These are phyloP conservation scores for Dicyrtoma fusca DNA, from an alignment of 2,888 invertebrate genomes.

Conservation along the genomic window DNA sequence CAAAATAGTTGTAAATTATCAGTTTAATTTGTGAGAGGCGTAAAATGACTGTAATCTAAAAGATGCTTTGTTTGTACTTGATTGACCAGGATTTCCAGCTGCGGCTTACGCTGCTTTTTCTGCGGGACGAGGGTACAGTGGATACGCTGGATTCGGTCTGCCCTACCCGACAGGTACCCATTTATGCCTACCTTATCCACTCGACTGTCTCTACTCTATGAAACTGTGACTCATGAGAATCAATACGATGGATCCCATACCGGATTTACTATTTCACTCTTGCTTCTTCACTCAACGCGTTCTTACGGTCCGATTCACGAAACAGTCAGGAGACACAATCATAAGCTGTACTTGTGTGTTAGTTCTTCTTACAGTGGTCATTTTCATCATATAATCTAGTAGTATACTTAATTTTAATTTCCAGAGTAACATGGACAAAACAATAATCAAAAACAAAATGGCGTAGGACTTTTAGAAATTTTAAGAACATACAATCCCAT, in stretches of 20 bases:
- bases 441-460: not conserved
- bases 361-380: conserved; percentile 16
- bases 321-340: conserved; percentile 30
- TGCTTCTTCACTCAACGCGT: conserved; percentile 32
- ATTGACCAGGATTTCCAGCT: conserved; percentile 83
- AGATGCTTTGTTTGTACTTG: conserved; percentile 38
- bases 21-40: too few relatives aligned
- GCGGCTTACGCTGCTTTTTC: conserved; percentile 94
- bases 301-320: conserved; percentile 27
- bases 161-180: conserved; percentile 96
- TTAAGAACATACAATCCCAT: not conserved
- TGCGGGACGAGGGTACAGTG: conserved; percentile 94
- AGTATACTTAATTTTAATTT: not conserved
- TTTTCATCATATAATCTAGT: conserved; percentile 8
- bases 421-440: not conserved
- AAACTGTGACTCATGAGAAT: conserved; percentile 54
- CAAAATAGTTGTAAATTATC: too few relatives aligned
- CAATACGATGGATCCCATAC: conserved; percentile 19
- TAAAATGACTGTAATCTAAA: too few relatives aligned
- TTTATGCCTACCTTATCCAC: conserved; percentile 61
- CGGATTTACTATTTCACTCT: conserved; percentile 32
- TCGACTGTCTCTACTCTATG: conserved; percentile 58
- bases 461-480: not conserved
- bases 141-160: conserved; percentile 97
- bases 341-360: conserved; percentile 20